These are phyloP conservation scores for Bergia puertoricense DNA, from an alignment of 92 coral and sea anemone genomes.

Conservation along the genomic window DNA sequence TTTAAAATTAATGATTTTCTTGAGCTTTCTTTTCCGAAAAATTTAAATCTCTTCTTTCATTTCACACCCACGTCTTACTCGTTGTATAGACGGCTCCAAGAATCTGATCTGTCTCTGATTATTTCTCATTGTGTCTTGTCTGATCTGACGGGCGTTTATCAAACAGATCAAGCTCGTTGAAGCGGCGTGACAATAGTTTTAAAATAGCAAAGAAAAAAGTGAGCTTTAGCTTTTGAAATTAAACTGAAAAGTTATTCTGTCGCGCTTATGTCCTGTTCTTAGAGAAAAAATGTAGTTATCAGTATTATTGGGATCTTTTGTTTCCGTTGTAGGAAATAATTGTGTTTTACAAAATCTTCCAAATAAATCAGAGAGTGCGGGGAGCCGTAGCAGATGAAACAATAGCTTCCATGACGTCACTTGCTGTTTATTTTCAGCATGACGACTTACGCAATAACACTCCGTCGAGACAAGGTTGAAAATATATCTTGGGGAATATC, in stretches of 20 bases:
- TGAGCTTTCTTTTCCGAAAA: neutral
- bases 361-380: neutral
- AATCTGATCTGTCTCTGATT: too few species aligned
- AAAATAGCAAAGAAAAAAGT: too few species aligned
- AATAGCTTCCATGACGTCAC: slow-evolving; percentile 22
- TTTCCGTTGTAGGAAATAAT: neutral
- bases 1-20: neutral
- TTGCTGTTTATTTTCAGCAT: neutral
- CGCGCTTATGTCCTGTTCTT: neutral
- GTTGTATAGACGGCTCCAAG: too few species aligned
- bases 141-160: too few species aligned
- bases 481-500: neutral
- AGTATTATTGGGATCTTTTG: neutral
- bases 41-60: too few species aligned
- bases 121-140: too few species aligned
- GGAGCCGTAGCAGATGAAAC: neutral
- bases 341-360: neutral
- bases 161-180: neutral
- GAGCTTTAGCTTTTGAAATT: too few species aligned
- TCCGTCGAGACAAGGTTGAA: neutral
- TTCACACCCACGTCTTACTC: neutral
- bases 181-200: neutral
- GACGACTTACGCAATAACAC: slow-evolving; percentile 23
- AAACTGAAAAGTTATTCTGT: neutral
- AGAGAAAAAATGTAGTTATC: neutral